Percentiles rank a stretch among this genome's conserved stretches.
phyloP scores from a whole-genome alignment of 2,797 vertebrate genomes.

The Protonibea diacanthus region DNA sequence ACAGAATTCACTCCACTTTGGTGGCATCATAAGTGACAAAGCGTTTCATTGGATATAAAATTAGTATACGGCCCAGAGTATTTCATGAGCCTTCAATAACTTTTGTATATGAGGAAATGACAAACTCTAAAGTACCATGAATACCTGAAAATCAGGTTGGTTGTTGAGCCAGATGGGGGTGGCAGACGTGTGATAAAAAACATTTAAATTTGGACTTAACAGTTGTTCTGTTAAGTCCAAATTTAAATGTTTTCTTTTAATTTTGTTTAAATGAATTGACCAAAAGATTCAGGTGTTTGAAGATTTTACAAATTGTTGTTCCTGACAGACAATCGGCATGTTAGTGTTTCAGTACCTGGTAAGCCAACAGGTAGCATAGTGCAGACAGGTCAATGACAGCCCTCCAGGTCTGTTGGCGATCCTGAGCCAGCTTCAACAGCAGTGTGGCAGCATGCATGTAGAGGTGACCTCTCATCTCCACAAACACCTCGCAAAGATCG shows the following conservation, averaged over 20 bases:
- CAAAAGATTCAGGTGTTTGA: background rate
- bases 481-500: conserved; percentile 89
- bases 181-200: too few species aligned
- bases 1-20: background rate
- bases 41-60: too few species aligned
- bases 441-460: conserved; percentile 93
- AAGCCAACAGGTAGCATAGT: conserved; percentile 93
- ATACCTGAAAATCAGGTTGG: too few species aligned
- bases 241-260: too few species aligned
- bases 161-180: too few species aligned
- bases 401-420: conserved; percentile 91
- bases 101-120: too few species aligned
- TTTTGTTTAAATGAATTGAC: background rate
- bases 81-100: too few species aligned
- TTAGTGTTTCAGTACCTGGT: conserved; percentile 86
- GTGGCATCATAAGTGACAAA: too few species aligned
- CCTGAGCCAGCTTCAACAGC: conserved; percentile 93
- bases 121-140: too few species aligned
- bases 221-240: too few species aligned
- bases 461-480: conserved; percentile 94
- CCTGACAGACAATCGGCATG: background rate
- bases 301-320: background rate
- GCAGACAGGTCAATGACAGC: conserved; percentile 89
- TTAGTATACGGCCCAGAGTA: too few species aligned
- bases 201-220: too few species aligned